Base-by-base conservation (phyloP, 2,888 invertebrate genomes). In the Drosophila colorata region DNA sequence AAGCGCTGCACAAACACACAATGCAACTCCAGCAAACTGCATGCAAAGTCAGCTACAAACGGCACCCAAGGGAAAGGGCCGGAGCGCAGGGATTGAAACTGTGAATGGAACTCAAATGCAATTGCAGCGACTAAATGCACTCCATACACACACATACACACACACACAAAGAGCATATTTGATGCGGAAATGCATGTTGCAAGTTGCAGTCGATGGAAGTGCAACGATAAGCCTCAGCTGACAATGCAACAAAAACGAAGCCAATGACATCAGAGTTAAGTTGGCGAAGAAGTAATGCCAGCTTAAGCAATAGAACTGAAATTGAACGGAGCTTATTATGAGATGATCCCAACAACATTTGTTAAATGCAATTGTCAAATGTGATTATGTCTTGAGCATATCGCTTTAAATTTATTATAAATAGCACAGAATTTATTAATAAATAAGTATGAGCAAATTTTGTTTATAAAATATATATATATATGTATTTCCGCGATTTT, bases 121-220 rank as follows among this genome's bases (percentile, higher is more conserved):
- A 46, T 61, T 74, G 74, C 72, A 67, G 55, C 40, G 51, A 61
- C 18, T 14, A 59, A 60, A 57, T 61, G 57, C 77, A 57, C 16
- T 47, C 37, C 23, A 51, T 28, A 44, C 77, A 67, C 51, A 63
- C 53, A 37, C 3, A 20, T 3, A 20, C 20, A 67, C 51, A 55
- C 33, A 66, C 38, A 48, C 47, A 33, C 78, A 78, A 84, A 87
- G 63, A 59, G 81, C 84, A 81, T 87, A 59, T 69, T 80, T 84
- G 68, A 81, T 81, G 78, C 35, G 49, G 23, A 49, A 38, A 47
- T 40, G 41, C 44, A 48, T 20, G 53, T 57, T 67, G 75, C 65
- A 64, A 63, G 69, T 14, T 68, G 55, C 66, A 65, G 53, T 65
- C 74, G 74, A 68, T 76, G 73, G 23, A 53, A 63, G 46, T 74